Conservation (phyloP, 2,113 vertebrate genomes). For the Silurus meridionalis region DNA sequence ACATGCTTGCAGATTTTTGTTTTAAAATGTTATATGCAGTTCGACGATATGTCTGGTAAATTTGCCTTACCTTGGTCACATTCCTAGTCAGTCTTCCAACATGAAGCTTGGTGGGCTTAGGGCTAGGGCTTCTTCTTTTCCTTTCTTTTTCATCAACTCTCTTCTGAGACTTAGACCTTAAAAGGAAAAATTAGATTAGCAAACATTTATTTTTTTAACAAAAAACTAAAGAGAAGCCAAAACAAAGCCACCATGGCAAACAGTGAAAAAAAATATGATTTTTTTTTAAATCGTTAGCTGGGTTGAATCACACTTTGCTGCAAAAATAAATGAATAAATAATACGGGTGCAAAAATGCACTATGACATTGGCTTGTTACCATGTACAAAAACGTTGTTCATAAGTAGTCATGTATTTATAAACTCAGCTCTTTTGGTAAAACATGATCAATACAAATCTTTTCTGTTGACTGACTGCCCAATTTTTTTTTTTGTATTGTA, state of each 20-base stretch:
- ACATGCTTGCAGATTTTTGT: background rate
- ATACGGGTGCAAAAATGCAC: background rate
- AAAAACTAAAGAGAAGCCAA: background rate
- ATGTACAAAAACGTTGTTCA: background rate
- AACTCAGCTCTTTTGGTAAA: background rate
- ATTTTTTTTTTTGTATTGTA: background rate
- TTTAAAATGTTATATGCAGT: background rate
- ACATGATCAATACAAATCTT: background rate
- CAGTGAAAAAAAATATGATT: background rate
- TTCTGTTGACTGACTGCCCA: background rate
- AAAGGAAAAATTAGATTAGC: slow-evolving; percentile 1
- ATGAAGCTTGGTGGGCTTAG: slow-evolving; percentile 92
- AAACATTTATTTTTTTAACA: background rate
- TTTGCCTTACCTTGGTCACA: slow-evolving; percentile 85
- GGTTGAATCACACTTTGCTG: background rate
- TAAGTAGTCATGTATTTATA: background rate
- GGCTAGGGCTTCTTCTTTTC: slow-evolving; percentile 89
- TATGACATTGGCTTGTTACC: background rate
- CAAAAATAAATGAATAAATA: background rate
- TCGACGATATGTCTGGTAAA: background rate
- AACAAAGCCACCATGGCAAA: background rate
- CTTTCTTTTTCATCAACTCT: slow-evolving; percentile 93
- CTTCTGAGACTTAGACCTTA: slow-evolving; percentile 92
- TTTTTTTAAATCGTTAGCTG: background rate
- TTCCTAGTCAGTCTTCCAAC: slow-evolving; percentile 92